Evolutionary conservation across 2,797 vertebrate species (phyloP).

Genomic region (Phoxinus dragarum): DNA sequence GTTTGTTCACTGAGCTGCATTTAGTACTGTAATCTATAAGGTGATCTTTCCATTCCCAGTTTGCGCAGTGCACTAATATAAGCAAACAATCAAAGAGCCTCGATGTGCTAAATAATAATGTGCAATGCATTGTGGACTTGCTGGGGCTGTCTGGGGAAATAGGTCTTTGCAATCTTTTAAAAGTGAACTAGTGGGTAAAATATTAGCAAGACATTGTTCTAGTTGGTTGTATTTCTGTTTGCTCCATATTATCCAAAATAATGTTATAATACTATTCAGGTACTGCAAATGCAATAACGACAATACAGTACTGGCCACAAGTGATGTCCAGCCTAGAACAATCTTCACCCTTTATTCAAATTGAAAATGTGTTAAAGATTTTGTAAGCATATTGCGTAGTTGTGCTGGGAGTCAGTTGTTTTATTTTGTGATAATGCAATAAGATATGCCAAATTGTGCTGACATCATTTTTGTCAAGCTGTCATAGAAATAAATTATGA

Average conservation of each 20-base stretch:
- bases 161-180: neutral
- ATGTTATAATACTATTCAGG: neutral
- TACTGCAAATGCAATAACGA: neutral
- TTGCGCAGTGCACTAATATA: neutral
- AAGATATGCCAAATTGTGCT: too few relatives aligned
- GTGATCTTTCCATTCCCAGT: conserved; percentile 21
- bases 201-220: neutral
- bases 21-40: conserved; percentile 21
- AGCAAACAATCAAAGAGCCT: conserved; percentile 22
- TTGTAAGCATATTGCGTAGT: too few relatives aligned
- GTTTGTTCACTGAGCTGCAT: conserved; percentile 1
- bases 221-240: neutral
- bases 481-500: too few relatives aligned
- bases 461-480: too few relatives aligned
- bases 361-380: too few relatives aligned
- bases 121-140: neutral
- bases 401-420: too few relatives aligned
- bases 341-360: too few relatives aligned
- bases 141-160: conserved; percentile 8
- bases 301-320: neutral
- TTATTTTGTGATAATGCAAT: too few relatives aligned
- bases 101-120: conserved; percentile 7
- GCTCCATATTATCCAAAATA: neutral
- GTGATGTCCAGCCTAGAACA: too few relatives aligned
- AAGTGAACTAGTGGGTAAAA: neutral